Percentiles rank a stretch among this genome's conserved stretches.
Evolutionary conservation across 2,888 invertebrate species (phyloP).

Genomic region (Galeopsomyia nigrocyanea): DNA sequence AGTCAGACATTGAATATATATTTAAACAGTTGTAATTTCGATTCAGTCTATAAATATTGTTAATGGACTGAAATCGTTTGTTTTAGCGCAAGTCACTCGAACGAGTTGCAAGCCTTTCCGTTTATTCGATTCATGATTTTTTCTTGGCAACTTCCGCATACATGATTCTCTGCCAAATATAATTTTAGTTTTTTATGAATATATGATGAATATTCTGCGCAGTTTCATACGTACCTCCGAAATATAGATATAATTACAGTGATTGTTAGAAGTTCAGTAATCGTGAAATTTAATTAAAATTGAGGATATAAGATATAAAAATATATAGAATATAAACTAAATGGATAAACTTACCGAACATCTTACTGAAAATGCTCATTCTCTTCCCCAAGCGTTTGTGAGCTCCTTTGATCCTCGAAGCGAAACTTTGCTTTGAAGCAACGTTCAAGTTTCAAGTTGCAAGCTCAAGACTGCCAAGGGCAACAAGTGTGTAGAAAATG

Average conservation of each 20-base stretch:
- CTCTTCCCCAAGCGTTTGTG: slow-evolving; percentile 8
- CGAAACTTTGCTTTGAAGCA: background rate
- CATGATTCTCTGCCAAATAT: slow-evolving; percentile 20
- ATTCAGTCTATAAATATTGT: no score
- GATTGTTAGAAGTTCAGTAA: no score
- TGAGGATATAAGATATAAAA: no score
- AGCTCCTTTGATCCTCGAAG: background rate
- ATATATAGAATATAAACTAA: background rate
- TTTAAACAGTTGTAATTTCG: no score
- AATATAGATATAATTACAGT: background rate
- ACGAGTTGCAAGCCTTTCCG: no score
- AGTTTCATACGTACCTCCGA: background rate
- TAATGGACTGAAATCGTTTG: background rate
- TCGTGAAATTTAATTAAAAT: background rate
- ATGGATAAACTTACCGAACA: slow-evolving; percentile 58
- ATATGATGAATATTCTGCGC: no score
- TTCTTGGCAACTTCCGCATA: no score
- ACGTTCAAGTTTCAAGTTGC: background rate
- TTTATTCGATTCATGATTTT: no score
- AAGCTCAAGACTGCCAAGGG: background rate
- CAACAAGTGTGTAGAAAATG: background rate
- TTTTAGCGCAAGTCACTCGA: background rate
- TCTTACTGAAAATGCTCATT: slow-evolving; percentile 58
- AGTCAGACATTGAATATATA: no score
- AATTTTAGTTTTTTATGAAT: slow-evolving; percentile 24